Evolutionary conservation across 1,140 invertebrate genomes (phyloP).

Genomic region (Trichomalopsis sarcophagae): DNA sequence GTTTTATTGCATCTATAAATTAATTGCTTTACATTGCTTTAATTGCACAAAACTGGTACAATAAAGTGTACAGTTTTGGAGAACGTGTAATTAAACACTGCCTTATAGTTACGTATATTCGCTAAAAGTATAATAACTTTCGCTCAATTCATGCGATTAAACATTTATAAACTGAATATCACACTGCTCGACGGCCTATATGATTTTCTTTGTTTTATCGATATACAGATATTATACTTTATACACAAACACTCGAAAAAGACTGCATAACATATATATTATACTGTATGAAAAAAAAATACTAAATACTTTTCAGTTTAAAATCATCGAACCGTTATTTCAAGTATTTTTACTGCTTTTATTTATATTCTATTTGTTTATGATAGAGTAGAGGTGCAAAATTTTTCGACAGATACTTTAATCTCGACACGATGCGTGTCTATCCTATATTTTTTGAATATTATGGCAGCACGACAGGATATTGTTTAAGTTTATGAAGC

Average conservation of each 20-base stretch:
- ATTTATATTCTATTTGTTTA: neutral
- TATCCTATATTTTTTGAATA: neutral
- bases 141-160: neutral
- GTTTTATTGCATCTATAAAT: slow-evolving; percentile 5
- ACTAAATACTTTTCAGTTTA: too few species aligned
- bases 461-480: neutral
- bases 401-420: neutral
- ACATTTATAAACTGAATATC: neutral
- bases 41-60: neutral
- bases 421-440: neutral
- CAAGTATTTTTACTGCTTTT: too few species aligned
- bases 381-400: neutral
- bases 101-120: neutral
- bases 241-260: neutral
- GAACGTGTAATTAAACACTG: neutral
- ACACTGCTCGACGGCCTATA: neutral
- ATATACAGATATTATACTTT: neutral
- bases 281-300: too few species aligned
- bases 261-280: neutral
- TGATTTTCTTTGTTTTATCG: neutral
- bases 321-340: too few species aligned
- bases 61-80: neutral
- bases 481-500: neutral
- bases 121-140: neutral
- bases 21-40: slow-evolving; percentile 4